Evolutionary conservation across 2,888 invertebrate genomes (phyloP), one percentile per base, ranked within the genome.

Genomic region (Eupithecia tripunctaria): DNA sequence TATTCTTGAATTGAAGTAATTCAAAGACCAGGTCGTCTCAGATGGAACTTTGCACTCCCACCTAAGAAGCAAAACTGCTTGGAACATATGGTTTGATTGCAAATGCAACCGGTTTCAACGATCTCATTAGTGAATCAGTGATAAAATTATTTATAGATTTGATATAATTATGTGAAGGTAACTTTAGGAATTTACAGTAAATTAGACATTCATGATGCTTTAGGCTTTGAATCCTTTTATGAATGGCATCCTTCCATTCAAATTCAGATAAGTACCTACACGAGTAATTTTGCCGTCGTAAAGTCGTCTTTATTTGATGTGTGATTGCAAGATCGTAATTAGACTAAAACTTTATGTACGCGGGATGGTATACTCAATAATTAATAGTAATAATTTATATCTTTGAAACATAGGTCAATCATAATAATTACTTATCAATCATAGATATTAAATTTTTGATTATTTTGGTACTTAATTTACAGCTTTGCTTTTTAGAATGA

Each of bases 181-280:
- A 10, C 21, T 56, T 56, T 25, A 56, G 56, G 56, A 25, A 56
- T 56, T 25, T 1, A 25, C 25, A 56, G 56, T 56, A 56, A 56
- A 56, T 56, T 25, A 56, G 56, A 25, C 56, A 25, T 56, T 56
- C 56, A 25, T 14, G 56, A 56, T 56, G 56, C 56, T 8, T 25
- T 56, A 21, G 56, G 56, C 25, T 56, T 56, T 25, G 25, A 21
- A 56, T 56, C 25, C 25, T 56, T 25, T 3, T 21, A 25, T 56
- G 25, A 56, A 56, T 56, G 56, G 14, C 56, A 25, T 56, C 56
- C 56, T 56, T 12, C 25, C 56, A 29, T 29, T 60, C 18, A 60
- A 60, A 60, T 60, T 60, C 15, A 29, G 29, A 60, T 60, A 59
- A 59, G 59, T n/a, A n/a, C n/a, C n/a, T n/a, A n/a, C n/a, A n/a